phyloP scores from a whole-genome alignment of 2,888 invertebrate species.

The Alloscopus bannaensis region DNA sequence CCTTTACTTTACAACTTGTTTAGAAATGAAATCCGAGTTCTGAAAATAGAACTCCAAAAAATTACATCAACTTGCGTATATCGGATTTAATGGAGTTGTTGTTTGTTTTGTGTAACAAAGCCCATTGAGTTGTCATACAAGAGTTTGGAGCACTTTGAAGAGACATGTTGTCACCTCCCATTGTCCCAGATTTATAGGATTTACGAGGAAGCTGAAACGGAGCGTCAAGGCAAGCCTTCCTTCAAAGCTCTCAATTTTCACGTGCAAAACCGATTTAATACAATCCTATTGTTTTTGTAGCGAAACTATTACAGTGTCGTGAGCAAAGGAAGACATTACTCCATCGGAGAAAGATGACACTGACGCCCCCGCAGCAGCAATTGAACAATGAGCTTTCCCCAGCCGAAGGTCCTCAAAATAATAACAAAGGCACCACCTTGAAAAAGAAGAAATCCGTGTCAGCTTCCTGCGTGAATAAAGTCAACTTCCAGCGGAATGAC shows the following conservation, averaged over 20 bases:
- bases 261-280: background rate
- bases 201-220: conserved; percentile 73
- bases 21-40: background rate
- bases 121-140: conserved; percentile 75
- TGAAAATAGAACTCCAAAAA: background rate
- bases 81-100: conserved; percentile 23
- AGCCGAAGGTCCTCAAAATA: background rate
- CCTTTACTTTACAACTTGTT: too few relatives aligned
- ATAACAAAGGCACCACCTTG: conserved; percentile 36
- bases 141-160: conserved; percentile 75
- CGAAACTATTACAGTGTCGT: conserved; percentile 73
- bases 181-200: conserved; percentile 73
- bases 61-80: background rate
- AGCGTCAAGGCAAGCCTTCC: conserved; percentile 73
- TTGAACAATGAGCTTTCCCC: conserved; percentile 10
- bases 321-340: conserved; percentile 65
- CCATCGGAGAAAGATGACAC: conserved; percentile 21
- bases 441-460: conserved; percentile 55
- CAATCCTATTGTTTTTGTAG: conserved; percentile 59
- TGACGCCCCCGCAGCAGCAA: background rate
- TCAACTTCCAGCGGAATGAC: conserved; percentile 58
- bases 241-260: background rate
- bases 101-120: conserved; percentile 67
- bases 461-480: conserved; percentile 49
- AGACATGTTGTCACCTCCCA: conserved; percentile 73